A percentile compares a stretch with the other conserved stretches of the same genome.
Conservation (phyloP, 2,113 vertebrate species). For the Smithornis capensis region DNA sequence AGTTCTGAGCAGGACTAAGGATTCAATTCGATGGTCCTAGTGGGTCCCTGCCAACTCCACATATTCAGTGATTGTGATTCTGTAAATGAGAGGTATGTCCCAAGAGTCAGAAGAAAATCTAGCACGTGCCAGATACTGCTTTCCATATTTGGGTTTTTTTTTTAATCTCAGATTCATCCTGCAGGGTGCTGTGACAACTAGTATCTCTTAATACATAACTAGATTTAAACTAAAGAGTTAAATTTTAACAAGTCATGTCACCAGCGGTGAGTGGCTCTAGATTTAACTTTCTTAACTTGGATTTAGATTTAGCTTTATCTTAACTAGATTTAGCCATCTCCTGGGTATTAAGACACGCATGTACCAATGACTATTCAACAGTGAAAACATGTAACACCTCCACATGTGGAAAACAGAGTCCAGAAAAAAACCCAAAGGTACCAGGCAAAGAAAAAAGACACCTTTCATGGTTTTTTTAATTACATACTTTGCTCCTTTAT, state of each 20-base stretch:
- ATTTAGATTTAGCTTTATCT: too few relatives aligned
- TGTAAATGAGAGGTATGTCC: background rate
- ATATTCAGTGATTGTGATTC: background rate
- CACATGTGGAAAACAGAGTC: background rate
- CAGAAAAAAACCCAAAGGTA: background rate
- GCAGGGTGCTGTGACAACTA: background rate
- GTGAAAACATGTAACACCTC: background rate
- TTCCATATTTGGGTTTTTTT: background rate
- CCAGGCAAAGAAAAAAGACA: fast-evolving
- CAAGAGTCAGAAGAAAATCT: background rate
- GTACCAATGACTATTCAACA: background rate
- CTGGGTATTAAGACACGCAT: background rate
- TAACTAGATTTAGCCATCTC: too few relatives aligned
- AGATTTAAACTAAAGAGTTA: background rate
- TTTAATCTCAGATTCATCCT: background rate
- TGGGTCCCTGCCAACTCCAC: background rate
- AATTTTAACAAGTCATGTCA: background rate
- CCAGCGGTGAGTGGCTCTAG: background rate
- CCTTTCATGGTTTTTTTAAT: background rate
- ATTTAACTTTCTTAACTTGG: too few relatives aligned
- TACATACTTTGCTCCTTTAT: background rate
- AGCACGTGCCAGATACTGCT: background rate
- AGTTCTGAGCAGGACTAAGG: background rate
- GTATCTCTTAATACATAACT: background rate
- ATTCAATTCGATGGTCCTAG: background rate